Conservation (phyloP, 1,140 invertebrate species). For the Philaenus spumarius region DNA sequence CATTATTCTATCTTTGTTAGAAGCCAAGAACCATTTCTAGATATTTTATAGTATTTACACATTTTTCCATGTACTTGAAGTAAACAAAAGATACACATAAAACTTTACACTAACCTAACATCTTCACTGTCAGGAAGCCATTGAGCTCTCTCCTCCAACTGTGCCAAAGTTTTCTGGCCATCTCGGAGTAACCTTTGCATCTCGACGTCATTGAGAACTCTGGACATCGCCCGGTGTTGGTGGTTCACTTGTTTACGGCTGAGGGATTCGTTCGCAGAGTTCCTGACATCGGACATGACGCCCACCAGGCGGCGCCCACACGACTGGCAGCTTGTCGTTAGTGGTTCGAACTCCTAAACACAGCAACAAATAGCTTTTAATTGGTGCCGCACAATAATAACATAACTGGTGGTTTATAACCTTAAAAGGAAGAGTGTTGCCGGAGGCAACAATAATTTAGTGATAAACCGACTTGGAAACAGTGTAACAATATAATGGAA, state of each 20-base stretch:
- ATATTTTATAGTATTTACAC: too few species aligned
- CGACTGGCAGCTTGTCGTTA: conserved; percentile 42
- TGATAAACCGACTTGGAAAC: too few species aligned
- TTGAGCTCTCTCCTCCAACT: conserved; percentile 44
- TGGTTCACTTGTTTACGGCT: conserved; percentile 44
- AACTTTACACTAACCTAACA: conserved; percentile 34
- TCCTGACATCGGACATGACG: conserved; percentile 45
- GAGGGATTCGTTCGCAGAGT: conserved; percentile 35
- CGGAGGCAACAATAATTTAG: too few species aligned
- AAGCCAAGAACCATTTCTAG: too few species aligned
- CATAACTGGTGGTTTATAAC: too few species aligned
- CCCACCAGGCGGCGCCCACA: conserved; percentile 44
- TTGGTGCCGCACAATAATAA: not conserved
- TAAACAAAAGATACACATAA: too few species aligned
- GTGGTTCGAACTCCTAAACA: conserved; percentile 43
- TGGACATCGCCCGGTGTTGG: conserved; percentile 43
- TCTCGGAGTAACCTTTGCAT: conserved; percentile 44
- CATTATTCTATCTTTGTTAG: too few species aligned
- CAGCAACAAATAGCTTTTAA: not conserved
- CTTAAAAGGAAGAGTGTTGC: too few species aligned
- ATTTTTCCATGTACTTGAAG: too few species aligned
- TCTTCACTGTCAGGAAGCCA: conserved; percentile 39
- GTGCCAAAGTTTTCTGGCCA: conserved; percentile 40
- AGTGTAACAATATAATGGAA: too few species aligned
- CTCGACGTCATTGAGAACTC: conserved; percentile 45